Evolutionary conservation across 2,113 vertebrate genomes (phyloP).

Genomic region (Sinosuthora webbiana): DNA sequence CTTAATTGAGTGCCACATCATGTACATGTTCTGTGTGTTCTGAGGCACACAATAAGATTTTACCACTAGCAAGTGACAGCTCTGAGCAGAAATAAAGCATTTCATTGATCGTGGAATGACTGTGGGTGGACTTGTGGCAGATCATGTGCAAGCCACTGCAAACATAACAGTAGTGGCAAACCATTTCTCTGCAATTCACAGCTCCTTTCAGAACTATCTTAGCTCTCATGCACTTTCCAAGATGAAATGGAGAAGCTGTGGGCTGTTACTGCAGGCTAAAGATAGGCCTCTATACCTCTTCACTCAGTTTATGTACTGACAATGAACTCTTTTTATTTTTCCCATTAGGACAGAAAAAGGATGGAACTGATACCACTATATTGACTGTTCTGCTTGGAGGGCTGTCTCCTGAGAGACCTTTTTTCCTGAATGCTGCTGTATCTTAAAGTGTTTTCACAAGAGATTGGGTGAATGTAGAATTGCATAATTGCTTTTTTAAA

Average conservation of each 20-base stretch:
- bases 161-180: not conserved
- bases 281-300: not conserved
- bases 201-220: constrained; percentile 17
- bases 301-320: not conserved
- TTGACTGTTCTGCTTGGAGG: not conserved
- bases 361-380: not conserved
- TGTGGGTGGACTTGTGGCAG: not conserved
- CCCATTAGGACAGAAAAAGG: not conserved
- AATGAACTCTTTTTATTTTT: not conserved
- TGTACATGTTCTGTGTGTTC: constrained; percentile 38
- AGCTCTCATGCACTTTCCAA: not conserved
- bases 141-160: constrained; percentile 1
- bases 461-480: not conserved
- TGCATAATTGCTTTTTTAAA: too few relatives aligned
- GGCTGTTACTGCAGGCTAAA: not conserved
- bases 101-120: constrained; percentile 28
- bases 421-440: not conserved
- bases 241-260: not conserved
- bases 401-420: not conserved
- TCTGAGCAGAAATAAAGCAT: constrained; percentile 42
- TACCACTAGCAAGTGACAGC: constrained; percentile 27
- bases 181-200: not conserved
- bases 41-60: constrained; percentile 32
- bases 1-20: constrained; percentile 57
- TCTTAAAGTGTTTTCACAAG: not conserved